Evolutionary conservation across 2,888 invertebrate species (phyloP), one percentile per base, ranked within the genome.

Genomic region (Thymelicus acteon): DNA sequence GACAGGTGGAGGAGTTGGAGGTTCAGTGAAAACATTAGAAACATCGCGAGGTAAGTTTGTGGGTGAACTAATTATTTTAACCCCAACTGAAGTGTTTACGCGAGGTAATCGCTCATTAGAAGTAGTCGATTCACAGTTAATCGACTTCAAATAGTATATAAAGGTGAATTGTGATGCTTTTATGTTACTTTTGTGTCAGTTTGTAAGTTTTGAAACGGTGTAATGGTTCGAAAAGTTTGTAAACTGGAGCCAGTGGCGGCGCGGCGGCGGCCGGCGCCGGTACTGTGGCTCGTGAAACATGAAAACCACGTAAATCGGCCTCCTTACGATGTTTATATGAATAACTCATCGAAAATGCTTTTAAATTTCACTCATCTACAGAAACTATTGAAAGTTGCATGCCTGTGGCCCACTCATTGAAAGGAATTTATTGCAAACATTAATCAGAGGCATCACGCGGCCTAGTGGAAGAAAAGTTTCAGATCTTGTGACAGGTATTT

Each of bases 221-320:
- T 80, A 80, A 80, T 79, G 79, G 77, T 75, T 79, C 80, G 80
- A 80, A 88, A 89, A 88, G 81, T 88, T 87, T 81, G 81, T 79
- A 79, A 78, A 79, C 76, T 81, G 81, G 72, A 70, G 74, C 84
- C 89, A 91, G 91, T 91, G 81, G 79, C 80, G 81, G 82, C 82
- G 85, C 86, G 87, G 87, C 89, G 86, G 78, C 86, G 86, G 86
- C 80, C 84, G 81, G 86, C 86, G 88, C 72, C 87, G 90, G 90
- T 89, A 76, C 86, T 87, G 85, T 83, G 81, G 76, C 57, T 52
- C 52, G 37, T 48, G 68, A 24, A 15, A 60, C 47, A n/a, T 24
- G n/a, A 52, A 54, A 67, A 57, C 62, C 31, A 40, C 54, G 62
- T 19, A 57, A 61, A 68, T 2, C 52, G 37, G 5, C 19, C 47